Base-by-base conservation (phyloP, 2,888 invertebrate genomes). In the Drosophila yooni region DNA sequence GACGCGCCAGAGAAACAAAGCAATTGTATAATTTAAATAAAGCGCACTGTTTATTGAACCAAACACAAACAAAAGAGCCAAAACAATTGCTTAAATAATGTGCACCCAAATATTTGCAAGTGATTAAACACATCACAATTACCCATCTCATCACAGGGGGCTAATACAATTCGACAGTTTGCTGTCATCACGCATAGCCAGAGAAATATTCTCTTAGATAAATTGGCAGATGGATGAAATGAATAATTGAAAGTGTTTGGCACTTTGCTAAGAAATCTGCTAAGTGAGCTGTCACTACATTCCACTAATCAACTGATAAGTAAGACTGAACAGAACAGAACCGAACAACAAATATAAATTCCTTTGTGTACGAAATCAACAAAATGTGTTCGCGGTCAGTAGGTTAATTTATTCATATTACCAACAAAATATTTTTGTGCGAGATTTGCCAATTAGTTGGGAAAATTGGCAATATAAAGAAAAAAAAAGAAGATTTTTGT, bases 11-110 rank as follows among this genome's bases (percentile, higher is more conserved):
- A 50, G 33, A 40, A 34, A 25, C 43, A 54, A 75, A 53, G 43
- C 46, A 67, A 68, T 64, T 64, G 61, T 43, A 72, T 62, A 63
- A 80, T 69, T 70, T 67, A 69, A 76, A 76, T 70, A 62, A 70
- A 71, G 60, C 62, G 43, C 61, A 53, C 56, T 79, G 79, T 72
- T 72, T 79, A 78, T 65, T 34, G 61, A 36, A 31, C n/a, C n/a
- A 40, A 43, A 51, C 1, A 25, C 53, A 71, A 67, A 59, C 53
- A 78, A 31, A 21, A 43, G 18, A 34, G 29, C 61, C 25, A 25
- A 43, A 69, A 50, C 60, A 70, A 78, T 78, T 57, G 65, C 40
- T n/a, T 59, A 48, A 57, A 54, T 68, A 79, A 75, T 78, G 50
- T 48, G 38, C 52, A 64, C 33, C 27, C 51, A 78, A 70, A 67